These are phyloP conservation scores for Sycophila sp. DNA, from an alignment of 1,140 invertebrate genomes.

Conservation along the genomic window DNA sequence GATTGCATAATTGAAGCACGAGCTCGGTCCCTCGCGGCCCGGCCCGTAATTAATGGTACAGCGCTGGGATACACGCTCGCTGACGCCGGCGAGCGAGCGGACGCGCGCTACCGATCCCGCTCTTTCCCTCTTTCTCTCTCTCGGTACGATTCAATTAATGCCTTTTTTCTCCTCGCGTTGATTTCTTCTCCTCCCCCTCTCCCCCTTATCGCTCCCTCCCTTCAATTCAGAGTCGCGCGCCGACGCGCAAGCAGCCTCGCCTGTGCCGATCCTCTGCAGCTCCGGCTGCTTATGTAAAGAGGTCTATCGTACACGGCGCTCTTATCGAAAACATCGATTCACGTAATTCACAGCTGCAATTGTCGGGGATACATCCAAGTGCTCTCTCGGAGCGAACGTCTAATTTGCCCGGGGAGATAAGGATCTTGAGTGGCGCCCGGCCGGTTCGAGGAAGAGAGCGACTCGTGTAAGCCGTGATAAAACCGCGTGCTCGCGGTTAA, in stretches of 20 bases:
- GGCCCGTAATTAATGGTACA: constrained; percentile 23
- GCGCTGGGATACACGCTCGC: constrained; percentile 6
- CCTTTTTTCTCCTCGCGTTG: constrained; percentile 9
- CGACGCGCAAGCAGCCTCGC: background rate
- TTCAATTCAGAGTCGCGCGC: background rate
- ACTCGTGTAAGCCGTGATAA: background rate
- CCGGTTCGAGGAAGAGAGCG: background rate
- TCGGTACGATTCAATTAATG: constrained; percentile 26
- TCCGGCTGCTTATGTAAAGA: background rate
- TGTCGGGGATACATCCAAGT: background rate
- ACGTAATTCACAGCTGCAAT: background rate
- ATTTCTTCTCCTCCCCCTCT: too few relatives aligned
- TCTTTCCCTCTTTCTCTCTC: too few relatives aligned
- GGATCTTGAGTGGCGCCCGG: background rate
- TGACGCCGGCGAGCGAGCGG: background rate
- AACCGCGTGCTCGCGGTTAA: too few relatives aligned
- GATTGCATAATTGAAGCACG: constrained; percentile 4
- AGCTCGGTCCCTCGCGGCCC: background rate
- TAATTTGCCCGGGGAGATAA: background rate
- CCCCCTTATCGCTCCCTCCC: background rate
- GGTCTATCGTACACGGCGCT: too few relatives aligned
- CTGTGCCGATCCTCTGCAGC: background rate
- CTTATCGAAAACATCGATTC: background rate
- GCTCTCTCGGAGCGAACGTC: background rate
- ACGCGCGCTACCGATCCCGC: too few relatives aligned